Base-by-base conservation (phyloP, 2,888 invertebrate genomes). In the Panopea generosa region DNA sequence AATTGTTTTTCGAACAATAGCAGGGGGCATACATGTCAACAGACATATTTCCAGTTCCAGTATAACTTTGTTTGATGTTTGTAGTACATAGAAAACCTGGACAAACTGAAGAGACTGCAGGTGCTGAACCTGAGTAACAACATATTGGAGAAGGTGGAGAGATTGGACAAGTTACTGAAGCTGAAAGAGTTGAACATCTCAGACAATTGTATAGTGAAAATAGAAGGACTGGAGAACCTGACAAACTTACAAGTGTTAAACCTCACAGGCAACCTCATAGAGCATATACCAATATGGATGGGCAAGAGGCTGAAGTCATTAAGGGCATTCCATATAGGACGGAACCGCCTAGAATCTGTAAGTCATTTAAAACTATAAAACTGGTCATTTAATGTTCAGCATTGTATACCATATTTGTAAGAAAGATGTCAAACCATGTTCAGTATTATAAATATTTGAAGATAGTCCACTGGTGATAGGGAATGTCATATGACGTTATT, bases 61-160 rank as follows among this genome's bases (percentile, higher is more conserved):
- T n/a, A n/a, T n/a, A n/a, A n/a, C n/a, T n/a, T n/a, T n/a, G n/a
- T n/a, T n/a, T n/a, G n/a, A n/a, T n/a, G n/a, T 53, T 87, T 83
- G 14, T 89, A 92, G 92, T 92, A 89, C 72, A 92, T 92, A 66
- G 92, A 92, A 68, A 91, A 91, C 75, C 80, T 92, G 59, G 92
- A 92, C n/a, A 77, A 79, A 4, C 74, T 91, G 50, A 87, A 88
- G 65, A 84, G 87, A 45, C 83, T 92, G 14, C 88, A 90, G 65
- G 80, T 81, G 3, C 71, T 92, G 20, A 91, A 86, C 61, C 83
- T 92, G 11, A 88, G 89, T 61, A 84, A 87, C 75, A 92, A 92
- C 81, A 83, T 87, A 57, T 90, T 92, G 22, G 92, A 92, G 79
- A 90, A 89, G 66, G 89, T 92, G n/a, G 92, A 92, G 77, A 87